Percentiles rank a stretch among this genome's conserved stretches.
These are phyloP conservation scores for Gallinago media DNA, from an alignment of 2,113 vertebrate genomes.

Conservation along the genomic window DNA sequence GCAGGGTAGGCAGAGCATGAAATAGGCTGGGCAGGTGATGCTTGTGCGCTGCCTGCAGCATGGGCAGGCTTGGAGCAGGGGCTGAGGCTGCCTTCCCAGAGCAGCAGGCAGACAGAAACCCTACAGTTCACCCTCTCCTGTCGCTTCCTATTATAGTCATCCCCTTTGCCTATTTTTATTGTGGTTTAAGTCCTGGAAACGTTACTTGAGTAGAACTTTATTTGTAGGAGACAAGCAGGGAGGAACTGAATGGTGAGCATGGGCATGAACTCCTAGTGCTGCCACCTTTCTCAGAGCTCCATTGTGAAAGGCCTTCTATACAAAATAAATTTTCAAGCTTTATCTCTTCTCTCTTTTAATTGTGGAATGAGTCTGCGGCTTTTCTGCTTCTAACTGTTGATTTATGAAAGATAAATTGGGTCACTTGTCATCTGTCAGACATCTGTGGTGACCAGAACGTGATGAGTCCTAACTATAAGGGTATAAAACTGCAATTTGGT, in stretches of 20 bases:
- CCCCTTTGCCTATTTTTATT: not conserved
- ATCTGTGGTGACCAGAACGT: not conserved
- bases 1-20: not conserved
- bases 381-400: not conserved
- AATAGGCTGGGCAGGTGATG: not conserved
- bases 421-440: not conserved
- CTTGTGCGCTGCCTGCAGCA: accelerated
- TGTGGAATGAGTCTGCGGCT: not conserved
- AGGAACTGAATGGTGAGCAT: accelerated
- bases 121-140: not conserved
- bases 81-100: not conserved
- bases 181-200: not conserved
- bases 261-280: not conserved
- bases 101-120: not conserved
- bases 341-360: not conserved
- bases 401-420: not conserved
- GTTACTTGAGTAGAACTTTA: not conserved
- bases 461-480: not conserved
- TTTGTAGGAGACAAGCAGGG: not conserved
- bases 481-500: not conserved
- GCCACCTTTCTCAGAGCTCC: not conserved
- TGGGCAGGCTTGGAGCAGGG: not conserved
- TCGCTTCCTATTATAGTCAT: not conserved
- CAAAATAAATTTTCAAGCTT: not conserved
- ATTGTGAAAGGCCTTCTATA: not conserved